phyloP scores from a whole-genome alignment of 2,888 invertebrate genomes.

The Drepanosiphum platanoidis region DNA sequence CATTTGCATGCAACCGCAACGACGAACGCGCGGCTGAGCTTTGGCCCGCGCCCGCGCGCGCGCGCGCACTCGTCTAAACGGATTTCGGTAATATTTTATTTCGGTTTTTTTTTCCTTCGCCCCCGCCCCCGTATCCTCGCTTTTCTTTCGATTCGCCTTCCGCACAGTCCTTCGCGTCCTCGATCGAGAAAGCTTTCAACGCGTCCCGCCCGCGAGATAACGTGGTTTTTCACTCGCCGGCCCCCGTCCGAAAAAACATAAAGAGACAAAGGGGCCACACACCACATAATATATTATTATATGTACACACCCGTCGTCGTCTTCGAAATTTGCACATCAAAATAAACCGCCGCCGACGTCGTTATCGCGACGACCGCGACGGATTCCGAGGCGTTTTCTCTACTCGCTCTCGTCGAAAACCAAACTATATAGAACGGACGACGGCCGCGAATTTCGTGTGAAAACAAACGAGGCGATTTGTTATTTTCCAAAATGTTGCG shows the following conservation, averaged over 20 bases:
- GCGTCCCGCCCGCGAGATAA: background rate
- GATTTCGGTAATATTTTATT: slow-evolving; percentile 59
- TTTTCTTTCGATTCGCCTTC: slow-evolving; percentile 22
- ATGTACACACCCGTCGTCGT: background rate
- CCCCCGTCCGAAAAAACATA: too few relatives aligned
- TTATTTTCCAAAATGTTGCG: too few relatives aligned
- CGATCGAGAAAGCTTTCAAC: slow-evolving; percentile 42
- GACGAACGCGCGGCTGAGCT: slow-evolving; percentile 54
- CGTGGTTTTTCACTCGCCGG: background rate
- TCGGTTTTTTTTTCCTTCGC: background rate
- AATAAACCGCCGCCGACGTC: too few relatives aligned
- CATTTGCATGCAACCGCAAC: slow-evolving; percentile 59
- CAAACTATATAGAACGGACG: background rate
- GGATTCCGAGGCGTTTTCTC: too few relatives aligned
- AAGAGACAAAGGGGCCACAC: too few relatives aligned
- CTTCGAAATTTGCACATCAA: background rate
- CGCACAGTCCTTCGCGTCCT: background rate
- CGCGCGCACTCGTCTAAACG: slow-evolving; percentile 43
- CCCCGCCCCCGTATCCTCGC: background rate
- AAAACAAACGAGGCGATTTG: too few relatives aligned
- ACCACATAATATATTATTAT: background rate
- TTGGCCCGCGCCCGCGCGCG: slow-evolving; percentile 4
- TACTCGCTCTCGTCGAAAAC: too few relatives aligned
- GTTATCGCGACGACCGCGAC: too few relatives aligned
- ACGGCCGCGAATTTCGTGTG: background rate